Base-by-base conservation (phyloP, 2,113 vertebrate genomes). In the Prolemur simus region DNA sequence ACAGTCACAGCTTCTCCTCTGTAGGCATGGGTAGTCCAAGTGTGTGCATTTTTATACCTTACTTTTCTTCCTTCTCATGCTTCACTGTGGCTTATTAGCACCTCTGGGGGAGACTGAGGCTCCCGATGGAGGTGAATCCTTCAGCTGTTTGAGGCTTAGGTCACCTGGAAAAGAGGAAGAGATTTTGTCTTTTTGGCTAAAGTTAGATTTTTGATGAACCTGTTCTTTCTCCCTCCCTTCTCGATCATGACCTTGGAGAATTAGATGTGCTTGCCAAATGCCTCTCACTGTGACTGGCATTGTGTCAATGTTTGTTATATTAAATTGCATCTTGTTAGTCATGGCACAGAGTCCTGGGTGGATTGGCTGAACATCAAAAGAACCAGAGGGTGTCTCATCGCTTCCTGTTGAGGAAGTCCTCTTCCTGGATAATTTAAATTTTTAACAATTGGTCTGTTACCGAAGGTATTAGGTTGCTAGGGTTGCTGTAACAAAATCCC, bases 351-450 rank as follows among this genome's bases (percentile, higher is more conserved):
- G 92, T 66, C 66, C 81, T 1, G 12, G 71, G 73, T 27, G 25
- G 78, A 52, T 21, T 96, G 92, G 81, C 82, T n/a, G 71, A 93
- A 77, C 45, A 54, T 90, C 89, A 95, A 45, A 87, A 93, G 56
- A 86, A 63, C 27, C n/a, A 73, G 49, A 89, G n/a, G 84, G 56
- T 14, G 21, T 81, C 74, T 71, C 8, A 3, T 52, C 39, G 37
- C 87, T 76, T 81, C 81, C 82, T 49, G 8, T 47, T 66, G 71
- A 84, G 91, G 21, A 68, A 66, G 20, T 60, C 42, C 25, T 87
- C 58, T 93, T 68, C 54, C 34, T 60, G 73, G 73, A 66, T 0
- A 25, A 52, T 52, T 74, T 20, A 58, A 68, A 9, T 39, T 66
- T 85, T 73, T 29, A 78, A 23, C 4, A 11, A n/a, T 74, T 76